Evolutionary conservation across 2,797 vertebrate genomes (phyloP).

Genomic region (Emydoidea blandingii): DNA sequence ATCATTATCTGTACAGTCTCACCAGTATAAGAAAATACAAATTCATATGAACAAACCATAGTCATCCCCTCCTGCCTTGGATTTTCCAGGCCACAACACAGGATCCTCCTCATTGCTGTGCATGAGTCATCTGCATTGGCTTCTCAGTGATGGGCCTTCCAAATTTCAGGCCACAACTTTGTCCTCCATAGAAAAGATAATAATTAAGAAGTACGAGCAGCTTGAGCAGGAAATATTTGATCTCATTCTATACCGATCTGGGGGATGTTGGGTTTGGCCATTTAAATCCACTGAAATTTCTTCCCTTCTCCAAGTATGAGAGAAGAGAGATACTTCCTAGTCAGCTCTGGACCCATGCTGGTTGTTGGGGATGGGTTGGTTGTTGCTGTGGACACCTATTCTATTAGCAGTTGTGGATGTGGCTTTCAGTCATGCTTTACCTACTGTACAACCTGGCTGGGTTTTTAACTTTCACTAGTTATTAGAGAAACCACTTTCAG

Average conservation of each 20-base stretch:
- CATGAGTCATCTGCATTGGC: rapidly evolving
- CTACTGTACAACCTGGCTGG: neutral
- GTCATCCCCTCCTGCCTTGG: neutral
- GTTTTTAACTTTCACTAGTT: constrained; percentile 36
- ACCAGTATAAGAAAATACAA: neutral
- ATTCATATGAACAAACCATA: neutral
- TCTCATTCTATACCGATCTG: neutral
- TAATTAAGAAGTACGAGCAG: constrained; percentile 11
- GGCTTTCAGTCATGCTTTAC: constrained; percentile 50
- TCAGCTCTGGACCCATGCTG: constrained; percentile 37
- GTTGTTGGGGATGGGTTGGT: neutral
- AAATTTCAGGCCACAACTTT: neutral
- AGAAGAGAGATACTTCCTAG: constrained; percentile 19
- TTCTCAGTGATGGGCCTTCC: neutral
- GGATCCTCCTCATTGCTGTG: neutral
- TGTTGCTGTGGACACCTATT: constrained; percentile 51
- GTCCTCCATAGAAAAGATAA: constrained; percentile 8
- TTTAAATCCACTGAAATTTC: neutral
- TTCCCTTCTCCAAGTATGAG: constrained; percentile 35
- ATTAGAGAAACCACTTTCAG: neutral
- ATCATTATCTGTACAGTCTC: neutral
- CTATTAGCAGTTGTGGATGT: constrained; percentile 33
- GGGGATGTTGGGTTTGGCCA: neutral
- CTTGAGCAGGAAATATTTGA: neutral
- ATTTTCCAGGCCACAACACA: neutral